Percentiles rank a stretch among this genome's conserved stretches.
Conservation (phyloP, 2,113 vertebrate species). For the Crotophaga sulcirostris region DNA sequence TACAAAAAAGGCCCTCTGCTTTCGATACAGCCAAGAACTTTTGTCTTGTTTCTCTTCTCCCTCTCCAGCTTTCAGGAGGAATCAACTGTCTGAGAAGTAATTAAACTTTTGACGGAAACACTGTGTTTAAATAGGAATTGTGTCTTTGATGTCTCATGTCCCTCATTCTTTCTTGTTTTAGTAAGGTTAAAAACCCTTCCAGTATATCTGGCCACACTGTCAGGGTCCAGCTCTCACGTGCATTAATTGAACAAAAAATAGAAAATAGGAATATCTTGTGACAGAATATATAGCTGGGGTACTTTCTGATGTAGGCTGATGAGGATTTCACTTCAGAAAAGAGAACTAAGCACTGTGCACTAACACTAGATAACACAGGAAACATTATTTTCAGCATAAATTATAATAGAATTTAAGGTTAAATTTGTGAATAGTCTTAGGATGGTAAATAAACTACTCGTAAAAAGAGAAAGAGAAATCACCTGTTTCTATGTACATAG, state of each 20-base stretch:
- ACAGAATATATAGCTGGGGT: not conserved
- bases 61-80: not conserved
- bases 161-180: not conserved
- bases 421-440: not conserved
- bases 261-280: not conserved
- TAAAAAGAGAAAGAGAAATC: not conserved
- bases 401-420: not conserved
- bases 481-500: not conserved
- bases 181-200: not conserved
- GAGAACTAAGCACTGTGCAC: not conserved
- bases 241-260: not conserved
- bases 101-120: not conserved
- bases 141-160: not conserved
- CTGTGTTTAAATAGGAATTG: not conserved
- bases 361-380: not conserved
- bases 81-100: not conserved
- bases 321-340: not conserved
- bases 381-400: not conserved
- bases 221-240: not conserved
- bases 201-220: not conserved
- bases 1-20: not conserved
- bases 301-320: not conserved
- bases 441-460: not conserved
- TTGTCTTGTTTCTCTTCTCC: not conserved
- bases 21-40: not conserved